Base-by-base conservation (phyloP, 2,797 vertebrate species). In the Hipposideros larvatus region DNA sequence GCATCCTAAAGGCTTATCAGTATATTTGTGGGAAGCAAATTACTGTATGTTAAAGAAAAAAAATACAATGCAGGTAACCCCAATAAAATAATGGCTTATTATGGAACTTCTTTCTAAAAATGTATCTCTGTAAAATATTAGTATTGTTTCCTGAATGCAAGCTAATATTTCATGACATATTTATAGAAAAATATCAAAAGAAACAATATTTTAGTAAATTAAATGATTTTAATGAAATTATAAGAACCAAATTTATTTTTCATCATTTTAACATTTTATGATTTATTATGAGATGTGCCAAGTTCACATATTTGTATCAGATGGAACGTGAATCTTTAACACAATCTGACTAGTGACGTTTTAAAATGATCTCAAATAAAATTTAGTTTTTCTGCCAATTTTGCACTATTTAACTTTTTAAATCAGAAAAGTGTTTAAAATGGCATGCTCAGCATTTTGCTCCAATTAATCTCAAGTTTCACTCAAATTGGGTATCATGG, bases 191-290 rank as follows among this genome's bases (percentile, higher is more conserved):
- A 59, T 18, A 66, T 10, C 22, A 86, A 83, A n/a, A 91, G 82
- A 65, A 90, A 70, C 4, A n/a, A 41, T 46, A 77, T 55, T 86
- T 87, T 51, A 82, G 4, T 7, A 87, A 93, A 86, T 53, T 70
- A 90, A 71, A 55, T 75, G 16, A 91, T 79, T 89, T 91, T 75
- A 89, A 90, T 89, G 2, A 91, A 79, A 26, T 10, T 86, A 15
- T 83, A 66, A 70, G 5, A 88, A 85, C 73, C 10, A 74, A 83
- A 77, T 24, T 92, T 55, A 66, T 75, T 92, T 87, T 91, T 46
- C 2, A 68, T 48, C 70, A 94, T 89, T 89, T 77, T 51, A 70
- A 73, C 86, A 1, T 14, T 74, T 87, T 73, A 68, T 28, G 1
- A 75, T n/a, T 89, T 90, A 90, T 48, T 74, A 57, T 90, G 11